phyloP scores from a whole-genome alignment of 2,888 invertebrate species.

The Cloeon dipterum region DNA sequence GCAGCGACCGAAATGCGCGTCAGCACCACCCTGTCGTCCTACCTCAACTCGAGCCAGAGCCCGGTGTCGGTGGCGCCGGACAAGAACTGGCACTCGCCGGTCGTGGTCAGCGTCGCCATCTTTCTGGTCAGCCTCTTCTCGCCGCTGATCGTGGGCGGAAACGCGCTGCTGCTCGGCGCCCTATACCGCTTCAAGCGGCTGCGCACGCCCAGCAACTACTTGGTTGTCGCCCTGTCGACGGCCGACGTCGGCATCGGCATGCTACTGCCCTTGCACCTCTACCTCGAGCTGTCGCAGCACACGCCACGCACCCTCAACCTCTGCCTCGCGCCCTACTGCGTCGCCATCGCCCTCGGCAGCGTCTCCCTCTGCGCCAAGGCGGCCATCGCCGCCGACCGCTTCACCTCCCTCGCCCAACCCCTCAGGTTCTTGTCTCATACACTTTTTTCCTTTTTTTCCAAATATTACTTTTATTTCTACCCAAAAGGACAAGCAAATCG shows the following conservation, averaged over 20 bases:
- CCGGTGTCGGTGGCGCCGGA: not conserved
- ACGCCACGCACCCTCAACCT: slow-evolving; percentile 12
- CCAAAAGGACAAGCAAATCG: too few relatives aligned
- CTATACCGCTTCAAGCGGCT: slow-evolving; percentile 33
- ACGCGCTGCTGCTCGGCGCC: slow-evolving; percentile 30
- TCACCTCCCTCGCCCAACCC: slow-evolving; percentile 34
- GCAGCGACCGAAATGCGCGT: too few relatives aligned
- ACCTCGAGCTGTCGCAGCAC: slow-evolving; percentile 23
- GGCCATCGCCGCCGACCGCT: slow-evolving; percentile 34
- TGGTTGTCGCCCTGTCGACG: slow-evolving; percentile 31
- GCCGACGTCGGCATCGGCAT: slow-evolving; percentile 34
- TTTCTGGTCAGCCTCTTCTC: slow-evolving; percentile 26
- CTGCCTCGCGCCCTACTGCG: slow-evolving; percentile 31
- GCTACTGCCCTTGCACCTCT: slow-evolving; percentile 32
- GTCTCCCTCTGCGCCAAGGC: slow-evolving; percentile 28
- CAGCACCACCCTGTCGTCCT: too few relatives aligned
- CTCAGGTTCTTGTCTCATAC: slow-evolving; percentile 24
- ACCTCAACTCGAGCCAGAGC: too few relatives aligned
- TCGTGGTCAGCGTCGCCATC: slow-evolving; percentile 23
- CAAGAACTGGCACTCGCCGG: slow-evolving; percentile 11
- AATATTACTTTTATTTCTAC: too few relatives aligned
- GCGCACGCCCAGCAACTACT: slow-evolving; percentile 33
- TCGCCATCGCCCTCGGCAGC: slow-evolving; percentile 30
- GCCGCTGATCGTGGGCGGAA: slow-evolving; percentile 31
- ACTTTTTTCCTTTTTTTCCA: too few relatives aligned